Evolutionary conservation across 2,113 vertebrate species (phyloP).

Genomic region (Myiopsitta monachus): DNA sequence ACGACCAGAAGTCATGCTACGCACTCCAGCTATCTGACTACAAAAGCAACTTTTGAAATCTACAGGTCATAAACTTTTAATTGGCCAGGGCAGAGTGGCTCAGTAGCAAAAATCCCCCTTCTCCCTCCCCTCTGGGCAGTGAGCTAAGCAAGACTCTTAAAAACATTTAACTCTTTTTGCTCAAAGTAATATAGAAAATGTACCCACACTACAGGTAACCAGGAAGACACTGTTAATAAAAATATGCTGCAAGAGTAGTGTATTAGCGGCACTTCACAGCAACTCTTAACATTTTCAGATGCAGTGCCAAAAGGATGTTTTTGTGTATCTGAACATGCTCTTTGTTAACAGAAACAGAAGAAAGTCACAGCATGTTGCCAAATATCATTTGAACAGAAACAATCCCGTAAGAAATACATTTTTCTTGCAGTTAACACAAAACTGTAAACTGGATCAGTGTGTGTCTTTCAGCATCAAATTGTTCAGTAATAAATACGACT

Average conservation of each 20-base stretch:
- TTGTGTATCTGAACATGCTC: neutral
- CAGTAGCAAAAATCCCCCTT: conserved; percentile 45
- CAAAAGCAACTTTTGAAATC: conserved; percentile 65
- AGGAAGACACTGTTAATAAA: conserved; percentile 49
- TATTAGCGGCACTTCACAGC: conserved; percentile 65
- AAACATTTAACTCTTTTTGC: conserved; percentile 54
- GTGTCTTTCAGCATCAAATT: conserved; percentile 74
- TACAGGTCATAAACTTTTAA: conserved; percentile 61
- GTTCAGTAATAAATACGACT: conserved; percentile 76
- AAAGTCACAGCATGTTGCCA: conserved; percentile 54
- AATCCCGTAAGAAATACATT: conserved; percentile 12
- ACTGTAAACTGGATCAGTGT: conserved; percentile 60
- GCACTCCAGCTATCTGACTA: conserved; percentile 5
- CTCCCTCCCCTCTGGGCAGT: conserved; percentile 25
- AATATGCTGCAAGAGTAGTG: conserved; percentile 41
- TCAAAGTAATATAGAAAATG: conserved; percentile 3
- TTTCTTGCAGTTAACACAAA: conserved; percentile 57
- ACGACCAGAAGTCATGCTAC: neutral
- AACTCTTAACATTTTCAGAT: conserved; percentile 56
- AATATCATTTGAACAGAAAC: conserved; percentile 41
- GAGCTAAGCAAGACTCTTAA: conserved; percentile 28
- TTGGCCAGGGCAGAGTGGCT: conserved; percentile 38
- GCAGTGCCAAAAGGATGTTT: conserved; percentile 46
- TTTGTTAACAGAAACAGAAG: conserved; percentile 34
- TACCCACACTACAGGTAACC: neutral